These are phyloP conservation scores for Lathamus discolor DNA, from an alignment of 2,113 vertebrate genomes.

Conservation along the genomic window DNA sequence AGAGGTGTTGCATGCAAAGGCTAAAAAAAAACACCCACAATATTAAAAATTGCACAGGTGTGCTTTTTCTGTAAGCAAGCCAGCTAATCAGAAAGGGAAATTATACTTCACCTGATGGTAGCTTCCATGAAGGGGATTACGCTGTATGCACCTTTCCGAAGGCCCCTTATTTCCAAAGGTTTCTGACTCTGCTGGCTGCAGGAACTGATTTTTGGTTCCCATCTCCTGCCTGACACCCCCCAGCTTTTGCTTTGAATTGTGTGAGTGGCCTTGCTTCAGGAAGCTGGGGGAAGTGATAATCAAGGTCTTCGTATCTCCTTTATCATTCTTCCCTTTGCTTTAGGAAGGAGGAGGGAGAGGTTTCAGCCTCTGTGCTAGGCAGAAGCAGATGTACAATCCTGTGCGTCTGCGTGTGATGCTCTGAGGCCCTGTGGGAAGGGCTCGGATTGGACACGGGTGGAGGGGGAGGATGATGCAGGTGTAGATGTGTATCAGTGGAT, in stretches of 20 bases:
- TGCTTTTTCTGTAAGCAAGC: not conserved
- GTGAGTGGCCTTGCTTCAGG: not conserved
- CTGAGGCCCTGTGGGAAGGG: not conserved
- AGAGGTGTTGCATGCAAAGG: not conserved
- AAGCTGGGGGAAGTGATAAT: not conserved
- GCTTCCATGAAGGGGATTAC: not conserved
- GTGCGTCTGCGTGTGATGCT: not conserved
- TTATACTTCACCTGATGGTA: not conserved
- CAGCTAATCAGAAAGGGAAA: not conserved
- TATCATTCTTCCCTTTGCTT: not conserved
- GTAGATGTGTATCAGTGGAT: not conserved
- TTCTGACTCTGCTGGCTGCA: not conserved
- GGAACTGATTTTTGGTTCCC: not conserved
- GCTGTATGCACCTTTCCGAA: not conserved
- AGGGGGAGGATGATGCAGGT: not conserved
- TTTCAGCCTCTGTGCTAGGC: not conserved
- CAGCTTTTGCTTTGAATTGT: not conserved
- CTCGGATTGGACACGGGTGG: not conserved
- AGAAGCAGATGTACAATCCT: not conserved
- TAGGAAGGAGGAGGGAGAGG: not conserved
- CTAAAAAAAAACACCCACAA: not conserved
- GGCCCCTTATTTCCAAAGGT: not conserved
- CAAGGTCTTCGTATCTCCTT: fast-evolving
- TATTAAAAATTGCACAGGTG: not conserved
- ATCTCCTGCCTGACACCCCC: not conserved